A percentile compares a stretch with the other conserved stretches of the same genome.
These are phyloP conservation scores for Xyliphius kryptos DNA, from an alignment of 2,113 vertebrate species.

Conservation along the genomic window DNA sequence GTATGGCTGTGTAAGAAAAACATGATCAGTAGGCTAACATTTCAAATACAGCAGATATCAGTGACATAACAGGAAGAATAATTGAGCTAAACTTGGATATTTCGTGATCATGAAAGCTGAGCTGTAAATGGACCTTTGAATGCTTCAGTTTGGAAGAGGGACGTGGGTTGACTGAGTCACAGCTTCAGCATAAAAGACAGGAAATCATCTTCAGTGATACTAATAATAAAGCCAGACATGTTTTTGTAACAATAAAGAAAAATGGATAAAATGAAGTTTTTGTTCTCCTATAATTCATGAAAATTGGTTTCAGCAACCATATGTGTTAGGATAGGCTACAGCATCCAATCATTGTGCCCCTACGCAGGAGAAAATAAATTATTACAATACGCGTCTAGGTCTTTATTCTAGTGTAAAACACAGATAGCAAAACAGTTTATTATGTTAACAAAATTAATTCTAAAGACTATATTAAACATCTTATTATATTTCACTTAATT, in stretches of 20 bases:
- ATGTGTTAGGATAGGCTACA: no score
- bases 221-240: background rate
- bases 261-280: background rate
- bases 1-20: background rate
- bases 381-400: no score
- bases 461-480: no score
- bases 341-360: no score
- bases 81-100: background rate
- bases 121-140: background rate
- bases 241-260: background rate
- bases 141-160: background rate
- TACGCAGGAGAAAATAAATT: no score
- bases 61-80: background rate
- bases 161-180: constrained; percentile 13
- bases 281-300: no score
- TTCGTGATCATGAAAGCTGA: background rate
- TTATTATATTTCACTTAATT: no score
- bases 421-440: no score
- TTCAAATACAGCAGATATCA: constrained; percentile 1
- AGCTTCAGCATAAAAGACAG: constrained; percentile 19
- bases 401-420: no score
- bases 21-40: background rate
- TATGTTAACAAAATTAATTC: no score
- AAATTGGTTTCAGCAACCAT: no score
- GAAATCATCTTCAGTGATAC: background rate